Base-by-base conservation (phyloP, 2,113 vertebrate genomes). In the Percopsis transmontana region DNA sequence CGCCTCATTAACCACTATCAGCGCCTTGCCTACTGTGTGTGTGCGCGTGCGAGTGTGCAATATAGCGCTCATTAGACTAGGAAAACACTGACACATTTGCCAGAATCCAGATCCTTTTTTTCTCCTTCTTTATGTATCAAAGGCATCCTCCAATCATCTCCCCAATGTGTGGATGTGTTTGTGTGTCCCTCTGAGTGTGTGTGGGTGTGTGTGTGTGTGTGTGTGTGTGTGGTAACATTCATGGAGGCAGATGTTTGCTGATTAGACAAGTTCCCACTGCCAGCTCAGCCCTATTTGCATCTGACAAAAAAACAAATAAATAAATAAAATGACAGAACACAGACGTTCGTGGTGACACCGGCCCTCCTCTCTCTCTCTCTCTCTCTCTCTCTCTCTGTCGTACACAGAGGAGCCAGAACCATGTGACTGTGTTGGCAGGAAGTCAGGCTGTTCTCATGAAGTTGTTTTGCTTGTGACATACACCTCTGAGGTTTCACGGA, bases 191-290 rank as follows among this genome's bases (percentile, higher is more conserved):
- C 8, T 77, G 1, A 64, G n/a, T 73, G 41, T 66, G 40, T 74
- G 39, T 71, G 44, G 52, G 21, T 55, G 19, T 70, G 62, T 60
- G 50, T 44, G 39, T n/a, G 23, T 52, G 59, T 62, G 39, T 47
- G 14, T 63, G 40, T 73, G 39, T 73, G 62, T 71, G 58, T 58
- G 54, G 53, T 41, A 40, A 38, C 72, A 53, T 83, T 72, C 78
- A 48, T 64, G 77, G 67, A 88, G 81, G 91, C 91, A 92, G 92
- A 90, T 91, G 92, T 91, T 91, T 91, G 89, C 90, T 92, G 92
- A 93, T 91, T 90, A 82, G 86, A 86, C 86, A 82, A 72, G 66
- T 83, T 82, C 79, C 70, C 70, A 13, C 53, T 82, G 90, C 88
- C 89, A 89, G 82, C 82, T 88, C 86, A 83, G 84, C 86, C 85